Evolutionary conservation across 2,888 invertebrate genomes (phyloP).

Genomic region (Melieria picta): DNA sequence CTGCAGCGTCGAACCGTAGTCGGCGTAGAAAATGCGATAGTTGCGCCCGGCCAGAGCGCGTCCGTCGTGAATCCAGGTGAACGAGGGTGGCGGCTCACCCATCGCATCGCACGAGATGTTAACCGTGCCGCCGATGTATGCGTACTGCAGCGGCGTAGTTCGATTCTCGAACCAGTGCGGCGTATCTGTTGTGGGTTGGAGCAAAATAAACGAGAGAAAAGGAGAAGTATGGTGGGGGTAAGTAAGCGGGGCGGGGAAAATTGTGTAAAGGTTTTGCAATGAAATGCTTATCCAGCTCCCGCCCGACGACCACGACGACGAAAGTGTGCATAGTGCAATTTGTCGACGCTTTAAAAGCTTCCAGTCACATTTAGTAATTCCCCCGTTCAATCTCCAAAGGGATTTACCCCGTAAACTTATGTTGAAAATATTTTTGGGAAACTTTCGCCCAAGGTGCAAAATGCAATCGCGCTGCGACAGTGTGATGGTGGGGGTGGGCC

Average conservation of each 20-base stretch:
- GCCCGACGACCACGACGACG: no score
- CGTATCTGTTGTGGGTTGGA: constrained; percentile 53
- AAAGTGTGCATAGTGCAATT: no score
- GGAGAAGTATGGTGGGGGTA: no score
- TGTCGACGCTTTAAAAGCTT: no score
- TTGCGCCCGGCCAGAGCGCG: constrained; percentile 59
- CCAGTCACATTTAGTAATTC: background rate
- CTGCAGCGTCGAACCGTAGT: constrained; percentile 62
- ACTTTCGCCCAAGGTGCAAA: constrained; percentile 26
- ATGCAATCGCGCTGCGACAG: constrained; percentile 16
- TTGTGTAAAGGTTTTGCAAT: no score
- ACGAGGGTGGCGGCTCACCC: constrained; percentile 69
- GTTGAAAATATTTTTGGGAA: constrained; percentile 26
- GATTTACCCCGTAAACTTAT: constrained; percentile 27
- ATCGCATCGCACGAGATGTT: constrained; percentile 73
- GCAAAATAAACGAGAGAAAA: background rate
- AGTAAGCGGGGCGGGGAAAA: no score
- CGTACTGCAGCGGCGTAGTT: constrained; percentile 57
- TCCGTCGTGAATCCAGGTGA: constrained; percentile 67
- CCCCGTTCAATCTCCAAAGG: background rate
- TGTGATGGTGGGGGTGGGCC: background rate
- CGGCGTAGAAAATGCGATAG: constrained; percentile 61
- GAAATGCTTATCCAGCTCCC: no score
- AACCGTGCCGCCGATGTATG: constrained; percentile 68
- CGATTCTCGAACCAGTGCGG: constrained; percentile 61